Evolutionary conservation across 2,113 vertebrate genomes (phyloP), one percentile per base, ranked within the genome.

Genomic region (Pterophyllum scalare): DNA sequence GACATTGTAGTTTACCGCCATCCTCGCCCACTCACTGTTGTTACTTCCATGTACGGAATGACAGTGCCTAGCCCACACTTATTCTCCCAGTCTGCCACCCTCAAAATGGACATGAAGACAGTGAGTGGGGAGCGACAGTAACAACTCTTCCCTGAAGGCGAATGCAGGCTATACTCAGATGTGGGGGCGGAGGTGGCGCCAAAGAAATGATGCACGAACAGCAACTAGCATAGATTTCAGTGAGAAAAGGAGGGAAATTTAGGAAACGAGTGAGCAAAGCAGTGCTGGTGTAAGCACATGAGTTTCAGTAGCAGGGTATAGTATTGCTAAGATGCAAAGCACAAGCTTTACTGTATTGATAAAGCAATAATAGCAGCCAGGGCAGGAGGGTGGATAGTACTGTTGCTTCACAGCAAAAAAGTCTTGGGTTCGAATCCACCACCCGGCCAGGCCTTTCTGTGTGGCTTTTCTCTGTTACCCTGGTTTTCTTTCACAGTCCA

Each of bases 141-240:
- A 54, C 40, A 54, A 62, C 6, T 62, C 26, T 24, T 24, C 64
- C 43, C 40, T 7, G 65, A 31, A 52, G 40, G 43, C 22, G 57
- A 60, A 74, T 60, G 67, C 11, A 26, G 58, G 43, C 58, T 40
- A 54, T 22, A 56, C 22, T 24, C 28, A 40, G 80, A 75, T 56
- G n/a, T 22, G 59, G 40, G 40, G 75, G 38, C n/a, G 38, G 75
- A 77, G 75, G 56, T 40, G 57, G 38, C 49, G 17, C 28, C 33
- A 54, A 35, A 38, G 28, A 75, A 80, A 43, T 80, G 54, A 80
- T 59, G 58, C 64, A 72, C 22, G 19, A 46, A 59, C 35, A 70
- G 35, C 35, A 46, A 33, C 9, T 20, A 19, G 22, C 17, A 57
- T 62, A 64, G 46, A 38, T 57, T 80, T n/a, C 24, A 26, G 33